Base-by-base conservation (phyloP, 2,797 vertebrate genomes). In the Gastrophryne carolinensis region DNA sequence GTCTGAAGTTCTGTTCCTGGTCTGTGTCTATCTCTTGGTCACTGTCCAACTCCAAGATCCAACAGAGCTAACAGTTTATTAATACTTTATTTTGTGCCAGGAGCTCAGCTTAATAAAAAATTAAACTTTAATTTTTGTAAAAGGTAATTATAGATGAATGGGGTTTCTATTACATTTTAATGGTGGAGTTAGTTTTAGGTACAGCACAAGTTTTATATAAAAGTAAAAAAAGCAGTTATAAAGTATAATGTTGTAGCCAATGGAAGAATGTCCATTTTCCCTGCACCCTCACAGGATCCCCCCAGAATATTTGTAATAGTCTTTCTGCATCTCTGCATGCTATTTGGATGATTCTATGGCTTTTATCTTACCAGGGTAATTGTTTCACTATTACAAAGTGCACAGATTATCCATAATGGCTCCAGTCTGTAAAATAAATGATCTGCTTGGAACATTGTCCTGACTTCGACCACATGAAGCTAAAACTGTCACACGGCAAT, bases 391-490 rank as follows among this genome's bases (percentile, higher is more conserved):
- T 39, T 57, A 56, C 32, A 47, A 64, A 72, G 11, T 2, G 30
- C 39, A 73, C 47, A 73, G 56, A 73, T 65, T 56, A 73, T 73
- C 34, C 53, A 19, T n/a, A 41, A 47, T 73, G 61, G 53, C 60
- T 62, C 24, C 24, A 50, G 7, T 65, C 24, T 47, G 35, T 37
- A 41, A 56, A 57, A 73, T 56, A 53, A 64, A 64, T 73, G 13
- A 65, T 73, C 50, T 56, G 23, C 71, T 64, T 65, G 50, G 60
- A 65, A 53, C 35, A 47, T 15, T 47, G 49, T 47, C 23, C 35
- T 73, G 53, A n/a, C n/a, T n/a, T n/a, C n/a, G n/a, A 73, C 49
- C 71, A 73, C 58, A 73, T 54, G 64, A 54, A 73, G 26, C 39
- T 32, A 62, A 19, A 73, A 53, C 30, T 73, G 49, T 64, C 61